Base-by-base conservation (phyloP, 2,113 vertebrate species). In the Pao palembangensis region DNA sequence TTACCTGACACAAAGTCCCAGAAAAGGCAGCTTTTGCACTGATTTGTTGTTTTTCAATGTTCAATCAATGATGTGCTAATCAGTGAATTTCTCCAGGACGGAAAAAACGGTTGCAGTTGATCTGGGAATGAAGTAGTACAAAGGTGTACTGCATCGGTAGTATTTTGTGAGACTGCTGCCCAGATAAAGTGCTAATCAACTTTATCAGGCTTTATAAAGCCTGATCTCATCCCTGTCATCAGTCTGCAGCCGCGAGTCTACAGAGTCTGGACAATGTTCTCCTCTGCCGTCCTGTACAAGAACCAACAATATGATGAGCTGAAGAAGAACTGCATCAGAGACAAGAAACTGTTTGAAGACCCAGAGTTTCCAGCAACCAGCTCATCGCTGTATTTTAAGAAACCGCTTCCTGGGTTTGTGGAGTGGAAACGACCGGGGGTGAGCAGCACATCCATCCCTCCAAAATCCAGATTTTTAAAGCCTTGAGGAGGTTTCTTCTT, bases 401-500 rank as follows among this genome's bases (percentile, higher is more conserved):
- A 86, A 42, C 71, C 88, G 0, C 85, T 91, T 47, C 80, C 84
- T 0, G 87, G 92, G 7, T 75, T 17, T 1, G 93, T 98, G 56
- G 79, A 92, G 58, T 98, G 96, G 96, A 98, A 93, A 75, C 90
- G 96, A 2, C 96, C 96, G 0, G 79, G 91, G 93, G 96, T 98
- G 86, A 91, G 52, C 60, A 38, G 23, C 44, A 14, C 41, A 14
- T 43, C 15, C 21, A 23, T 23, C 21, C 21, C 21, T 23, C 21
- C 21, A 23, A 28, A 28, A 28, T 28, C 25, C 25, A 28, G 25
- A 28, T 28, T 28, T 28, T 28, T 38, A 12, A 38, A 8, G 11
- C 11, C 34, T 38, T 12, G 34, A 46, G 5, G 21, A 6, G 21
- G 20, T 44, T 44, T 15, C 43, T 44, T 16, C 6, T 12, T 38